Conservation (phyloP, 2,113 vertebrate genomes). For the Rana temporaria region DNA sequence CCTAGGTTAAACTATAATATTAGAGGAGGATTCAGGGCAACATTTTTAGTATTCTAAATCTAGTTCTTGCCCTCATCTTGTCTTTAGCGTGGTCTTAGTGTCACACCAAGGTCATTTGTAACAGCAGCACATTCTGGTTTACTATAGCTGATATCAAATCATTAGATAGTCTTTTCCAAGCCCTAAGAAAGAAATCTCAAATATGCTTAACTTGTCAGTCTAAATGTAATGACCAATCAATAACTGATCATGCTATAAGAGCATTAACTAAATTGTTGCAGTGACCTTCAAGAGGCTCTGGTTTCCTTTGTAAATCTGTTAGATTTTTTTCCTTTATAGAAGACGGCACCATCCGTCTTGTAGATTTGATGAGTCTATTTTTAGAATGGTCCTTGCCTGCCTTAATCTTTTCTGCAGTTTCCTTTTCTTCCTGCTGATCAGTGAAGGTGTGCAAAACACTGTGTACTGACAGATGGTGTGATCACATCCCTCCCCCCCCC, state of each 20-base stretch:
- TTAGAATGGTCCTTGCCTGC: neutral
- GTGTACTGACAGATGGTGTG: conserved; percentile 31
- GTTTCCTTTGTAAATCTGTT: neutral
- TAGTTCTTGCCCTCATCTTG: no score
- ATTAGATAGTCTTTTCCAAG: neutral
- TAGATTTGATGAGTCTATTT: conserved; percentile 1
- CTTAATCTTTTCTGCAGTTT: neutral
- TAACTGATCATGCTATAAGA: no score
- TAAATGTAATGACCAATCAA: no score
- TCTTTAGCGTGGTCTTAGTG: neutral
- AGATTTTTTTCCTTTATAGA: neutral
- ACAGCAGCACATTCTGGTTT: neutral
- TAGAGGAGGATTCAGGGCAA: no score
- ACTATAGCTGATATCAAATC: neutral
- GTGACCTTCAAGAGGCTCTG: conserved; percentile 17
- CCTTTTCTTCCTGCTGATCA: neutral
- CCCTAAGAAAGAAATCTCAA: no score
- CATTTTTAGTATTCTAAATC: no score
- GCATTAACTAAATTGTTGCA: neutral
- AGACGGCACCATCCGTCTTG: neutral
- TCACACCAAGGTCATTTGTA: conserved; percentile 8
- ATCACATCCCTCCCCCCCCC: conserved; percentile 31
- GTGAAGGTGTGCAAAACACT: conserved; percentile 18
- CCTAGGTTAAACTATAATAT: no score
- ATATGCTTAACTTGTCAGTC: no score